Evolutionary conservation across 2,888 invertebrate species (phyloP), one percentile per base, ranked within the genome.

Genomic region (Xylocampa areola): DNA sequence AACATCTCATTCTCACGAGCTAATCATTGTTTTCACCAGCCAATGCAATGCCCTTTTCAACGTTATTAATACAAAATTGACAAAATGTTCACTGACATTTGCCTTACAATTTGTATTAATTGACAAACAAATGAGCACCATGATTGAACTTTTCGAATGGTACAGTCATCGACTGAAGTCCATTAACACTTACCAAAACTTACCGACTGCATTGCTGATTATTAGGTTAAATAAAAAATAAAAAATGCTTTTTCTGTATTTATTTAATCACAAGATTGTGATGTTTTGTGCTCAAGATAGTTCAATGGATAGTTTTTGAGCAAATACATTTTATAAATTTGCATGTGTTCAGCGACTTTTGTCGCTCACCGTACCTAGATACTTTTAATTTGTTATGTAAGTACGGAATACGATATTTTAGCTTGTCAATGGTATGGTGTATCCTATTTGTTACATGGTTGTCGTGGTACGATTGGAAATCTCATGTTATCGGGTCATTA

Each of bases 341-440:
- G n/a, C n/a, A n/a, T n/a, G n/a, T n/a, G n/a, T n/a, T n/a, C n/a
- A n/a, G n/a, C n/a, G n/a, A n/a, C n/a, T n/a, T n/a, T n/a, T n/a
- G n/a, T n/a, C n/a, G n/a, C n/a, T n/a, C n/a, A n/a, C n/a, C n/a
- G n/a, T n/a, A n/a, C n/a, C n/a, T n/a, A n/a, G n/a, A 3, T 16
- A 32, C 13, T 23, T 25, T 35, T 39, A 16, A 23, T 43, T 32
- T 25, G 30, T 66, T 66, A 62, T n/a, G n/a, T 71, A 54, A 63
- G 51, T 19, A 52, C 49, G 51, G 59, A 49, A 54, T 45, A 45
- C 37, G 49, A 63, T 54, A 55, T 45, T 52, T 58, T 54, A 49
- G 35, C 54, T 72, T 66, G 63, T 60, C 63, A 59, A 55, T 47
- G 33, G 49, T 32, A 54, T 50, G 59, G 44, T 67, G 68, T 67